Conservation (phyloP, 2,888 invertebrate species). For the Chaetogeoica ovagalla region DNA sequence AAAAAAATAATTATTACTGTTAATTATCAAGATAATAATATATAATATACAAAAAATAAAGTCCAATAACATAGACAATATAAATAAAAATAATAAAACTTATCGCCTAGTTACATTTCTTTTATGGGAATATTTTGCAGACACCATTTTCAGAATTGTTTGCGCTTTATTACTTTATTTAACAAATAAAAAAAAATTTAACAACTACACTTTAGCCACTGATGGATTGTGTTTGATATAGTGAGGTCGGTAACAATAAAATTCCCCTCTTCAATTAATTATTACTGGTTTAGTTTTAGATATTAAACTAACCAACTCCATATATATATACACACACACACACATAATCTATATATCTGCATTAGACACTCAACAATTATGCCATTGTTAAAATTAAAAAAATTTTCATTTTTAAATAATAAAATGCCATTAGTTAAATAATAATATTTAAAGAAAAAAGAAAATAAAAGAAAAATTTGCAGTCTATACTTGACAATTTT, state of each 20-base stretch:
- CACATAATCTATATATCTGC: too few relatives aligned
- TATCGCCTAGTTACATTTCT: neutral
- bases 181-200: neutral
- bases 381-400: neutral
- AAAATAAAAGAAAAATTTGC: too few relatives aligned
- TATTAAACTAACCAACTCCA: conserved; percentile 5
- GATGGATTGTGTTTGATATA: conserved; percentile 3
- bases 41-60: neutral
- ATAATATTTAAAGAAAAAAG: too few relatives aligned
- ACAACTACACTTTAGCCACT: neutral
- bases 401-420: too few relatives aligned
- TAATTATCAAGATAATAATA: neutral
- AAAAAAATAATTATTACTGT: neutral
- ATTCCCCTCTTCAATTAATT: conserved; percentile 35
- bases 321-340: neutral
- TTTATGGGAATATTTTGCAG: neutral
- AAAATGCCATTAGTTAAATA: too few relatives aligned
- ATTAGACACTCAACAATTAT: neutral
- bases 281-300: neutral
- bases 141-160: neutral
- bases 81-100: neutral
- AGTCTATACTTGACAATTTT: too few relatives aligned
- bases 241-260: conserved; percentile 8
- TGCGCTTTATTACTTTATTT: neutral
- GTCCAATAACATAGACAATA: neutral